These are phyloP conservation scores for Trachythela sp. DNA, from an alignment of 64 coral and sea anemone species.

Conservation along the genomic window DNA sequence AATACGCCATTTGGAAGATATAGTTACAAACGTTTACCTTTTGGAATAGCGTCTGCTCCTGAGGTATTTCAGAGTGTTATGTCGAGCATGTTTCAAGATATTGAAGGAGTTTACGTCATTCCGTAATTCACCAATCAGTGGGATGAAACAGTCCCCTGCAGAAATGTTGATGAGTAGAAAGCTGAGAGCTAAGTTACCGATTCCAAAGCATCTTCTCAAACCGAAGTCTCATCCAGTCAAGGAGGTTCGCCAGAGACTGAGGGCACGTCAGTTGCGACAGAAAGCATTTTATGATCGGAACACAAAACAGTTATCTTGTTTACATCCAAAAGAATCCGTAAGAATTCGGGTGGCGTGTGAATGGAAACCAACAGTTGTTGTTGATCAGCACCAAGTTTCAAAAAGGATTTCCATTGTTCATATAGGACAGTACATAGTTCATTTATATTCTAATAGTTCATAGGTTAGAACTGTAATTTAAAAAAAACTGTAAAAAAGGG, in stretches of 20 bases:
- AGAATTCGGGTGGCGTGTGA: not conserved
- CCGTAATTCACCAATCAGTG: conserved; percentile 41
- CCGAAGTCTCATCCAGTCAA: not conserved
- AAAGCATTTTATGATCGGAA: conserved; percentile 35
- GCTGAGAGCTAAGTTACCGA: conserved; percentile 33
- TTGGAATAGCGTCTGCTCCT: conserved; percentile 2
- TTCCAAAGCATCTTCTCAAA: not conserved
- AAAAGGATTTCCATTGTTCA: too few relatives aligned
- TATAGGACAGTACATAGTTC: too few relatives aligned
- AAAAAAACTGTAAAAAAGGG: too few relatives aligned
- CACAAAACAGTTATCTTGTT: not conserved
- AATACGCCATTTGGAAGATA: not conserved
- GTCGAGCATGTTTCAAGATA: too few relatives aligned
- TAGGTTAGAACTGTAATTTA: too few relatives aligned
- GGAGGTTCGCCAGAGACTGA: conserved; percentile 13
- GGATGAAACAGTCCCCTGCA: conserved; percentile 27
- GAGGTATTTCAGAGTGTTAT: not conserved
- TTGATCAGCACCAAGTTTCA: conserved; percentile 34
- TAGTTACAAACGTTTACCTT: not conserved
- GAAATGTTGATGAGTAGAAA: conserved; percentile 47
- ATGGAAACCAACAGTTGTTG: conserved; percentile 17
- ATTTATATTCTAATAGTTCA: too few relatives aligned
- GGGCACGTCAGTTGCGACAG: not conserved
- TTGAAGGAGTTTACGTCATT: not conserved
- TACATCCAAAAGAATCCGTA: conserved; percentile 25